Base-by-base conservation (phyloP, 2,797 vertebrate genomes). In the Micromesistius poutassou region DNA sequence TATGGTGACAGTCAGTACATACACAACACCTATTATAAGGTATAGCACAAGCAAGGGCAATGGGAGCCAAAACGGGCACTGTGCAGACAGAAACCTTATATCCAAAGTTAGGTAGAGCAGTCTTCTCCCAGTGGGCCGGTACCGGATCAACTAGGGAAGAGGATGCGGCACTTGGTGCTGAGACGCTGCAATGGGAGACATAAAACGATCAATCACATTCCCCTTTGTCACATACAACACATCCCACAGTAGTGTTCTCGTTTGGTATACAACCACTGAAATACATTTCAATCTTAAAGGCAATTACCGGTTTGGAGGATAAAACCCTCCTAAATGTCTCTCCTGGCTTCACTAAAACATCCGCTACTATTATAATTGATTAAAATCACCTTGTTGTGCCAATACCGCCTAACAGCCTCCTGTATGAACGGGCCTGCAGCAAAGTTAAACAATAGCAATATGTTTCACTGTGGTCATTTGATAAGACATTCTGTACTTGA, bases 101-200 rank as follows among this genome's bases (percentile, higher is more conserved):
- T 84, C 95, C 94, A 5, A 89, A 84, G 31, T 95, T 94, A 0
- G 94, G 94, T 10, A 96, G 55, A 12, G 94, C 92, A 9, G 74
- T 91, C 81, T 92, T 93, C 88, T 97, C 96, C 97, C 97, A 99
- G 79, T 97, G 76, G 28, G 89, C 1, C 73, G 97, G 97, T 82
- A 95, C 85, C 31, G 14, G 83, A 74, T 80, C 89, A 74, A 73
- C 72, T 28, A 46, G 30, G 77, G 87, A 76, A 13, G 87, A 79
- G 73, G 78, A 78, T 7, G 83, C 74, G 74, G 80, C 85, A 0
- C 83, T 82, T 77, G 88, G 70, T 14, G 85, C 77, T 0, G 38
- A 68, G 62, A 28, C 66, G 0, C 93, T 92, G 0, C 3, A 73
- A 35, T 62, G 75, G 40, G 70, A 30, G 31, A 71, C 30, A 33